Evolutionary conservation across 2,113 vertebrate genomes (phyloP).

Genomic region (Hylia prasina): DNA sequence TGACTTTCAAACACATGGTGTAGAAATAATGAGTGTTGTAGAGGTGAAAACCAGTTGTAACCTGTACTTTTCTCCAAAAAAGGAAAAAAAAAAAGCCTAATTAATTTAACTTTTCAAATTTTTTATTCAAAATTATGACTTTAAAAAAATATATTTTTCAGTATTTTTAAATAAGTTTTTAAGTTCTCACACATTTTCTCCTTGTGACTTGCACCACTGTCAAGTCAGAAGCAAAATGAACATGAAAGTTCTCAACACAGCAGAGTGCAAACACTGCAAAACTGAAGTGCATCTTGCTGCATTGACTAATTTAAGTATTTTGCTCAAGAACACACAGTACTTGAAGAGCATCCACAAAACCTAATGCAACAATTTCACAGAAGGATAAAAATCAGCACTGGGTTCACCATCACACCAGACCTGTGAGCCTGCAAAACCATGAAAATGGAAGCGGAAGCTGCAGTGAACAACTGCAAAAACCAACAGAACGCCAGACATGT

Average conservation of each 20-base stretch:
- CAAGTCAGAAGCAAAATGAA: constrained; percentile 34
- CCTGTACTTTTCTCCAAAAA: neutral
- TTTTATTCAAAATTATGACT: neutral
- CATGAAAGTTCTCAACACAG: neutral
- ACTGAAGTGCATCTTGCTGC: neutral
- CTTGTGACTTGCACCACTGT: neutral
- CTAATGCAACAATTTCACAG: neutral
- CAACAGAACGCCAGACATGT: neutral
- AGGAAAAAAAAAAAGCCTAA: accelerated
- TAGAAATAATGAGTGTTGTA: neutral
- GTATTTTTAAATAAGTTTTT: constrained; percentile 57
- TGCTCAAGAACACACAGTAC: neutral
- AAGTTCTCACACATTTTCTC: neutral
- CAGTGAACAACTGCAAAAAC: neutral
- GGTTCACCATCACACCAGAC: neutral
- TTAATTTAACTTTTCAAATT: neutral
- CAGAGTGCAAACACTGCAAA: neutral
- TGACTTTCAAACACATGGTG: neutral
- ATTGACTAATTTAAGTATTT: neutral
- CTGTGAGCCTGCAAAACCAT: neutral
- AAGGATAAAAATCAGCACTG: neutral
- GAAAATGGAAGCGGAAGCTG: neutral
- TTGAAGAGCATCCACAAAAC: neutral
- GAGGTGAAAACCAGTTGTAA: neutral
- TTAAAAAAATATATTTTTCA: neutral